A percentile compares a stretch with the other conserved stretches of the same genome.
Conservation (phyloP, 1,140 invertebrate genomes). For the Drosophila pallidifrons region DNA sequence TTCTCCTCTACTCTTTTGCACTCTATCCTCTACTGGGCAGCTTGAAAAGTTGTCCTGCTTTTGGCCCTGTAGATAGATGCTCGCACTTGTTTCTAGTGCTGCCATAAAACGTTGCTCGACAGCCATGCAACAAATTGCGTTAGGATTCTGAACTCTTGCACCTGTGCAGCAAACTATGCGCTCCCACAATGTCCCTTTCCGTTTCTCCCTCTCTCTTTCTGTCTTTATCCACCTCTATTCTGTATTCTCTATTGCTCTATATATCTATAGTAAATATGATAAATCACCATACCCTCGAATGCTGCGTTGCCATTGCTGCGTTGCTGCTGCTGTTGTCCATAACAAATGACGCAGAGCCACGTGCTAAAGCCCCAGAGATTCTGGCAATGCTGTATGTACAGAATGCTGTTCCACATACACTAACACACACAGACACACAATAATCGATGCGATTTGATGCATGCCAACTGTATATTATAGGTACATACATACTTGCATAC, state of each 20-base stretch:
- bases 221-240: background rate
- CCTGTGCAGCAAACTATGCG: slow-evolving; percentile 55
- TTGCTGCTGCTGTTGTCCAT: slow-evolving; percentile 54
- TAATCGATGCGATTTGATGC: slow-evolving; percentile 83
- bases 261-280: slow-evolving; percentile 76
- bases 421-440: slow-evolving; percentile 55
- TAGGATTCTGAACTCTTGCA: slow-evolving; percentile 77
- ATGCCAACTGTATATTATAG: slow-evolving; percentile 54
- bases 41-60: slow-evolving; percentile 14
- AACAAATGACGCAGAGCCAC: slow-evolving; percentile 71
- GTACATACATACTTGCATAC: background rate
- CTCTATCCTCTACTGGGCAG: slow-evolving; percentile 18
- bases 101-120: slow-evolving; percentile 73
- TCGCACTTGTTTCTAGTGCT: slow-evolving; percentile 51
- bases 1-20: background rate
- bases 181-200: slow-evolving; percentile 9
- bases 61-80: background rate
- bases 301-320: slow-evolving; percentile 27
- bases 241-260: slow-evolving; percentile 30
- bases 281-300: slow-evolving; percentile 63
- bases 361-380: slow-evolving; percentile 49
- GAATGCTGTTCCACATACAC: slow-evolving; percentile 43
- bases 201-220: background rate
- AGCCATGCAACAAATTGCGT: slow-evolving; percentile 78
- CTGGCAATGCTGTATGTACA: slow-evolving; percentile 19